A percentile compares a stretch with the other conserved stretches of the same genome.
Evolutionary conservation across 1,140 invertebrate species (phyloP).

Genomic region (Palaemon carinicauda): DNA sequence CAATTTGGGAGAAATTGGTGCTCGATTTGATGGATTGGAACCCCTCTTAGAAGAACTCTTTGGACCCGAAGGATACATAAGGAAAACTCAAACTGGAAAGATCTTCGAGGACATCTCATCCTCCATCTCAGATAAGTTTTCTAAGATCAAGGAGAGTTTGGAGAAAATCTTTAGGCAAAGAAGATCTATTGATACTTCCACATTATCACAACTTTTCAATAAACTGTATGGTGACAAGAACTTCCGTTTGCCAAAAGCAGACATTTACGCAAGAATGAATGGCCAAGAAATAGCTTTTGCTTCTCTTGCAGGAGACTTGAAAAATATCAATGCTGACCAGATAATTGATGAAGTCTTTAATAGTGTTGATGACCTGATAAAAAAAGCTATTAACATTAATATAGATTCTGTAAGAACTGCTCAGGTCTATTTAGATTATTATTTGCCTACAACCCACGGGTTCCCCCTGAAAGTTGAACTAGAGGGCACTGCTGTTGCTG

Average conservation of each 20-base stretch:
- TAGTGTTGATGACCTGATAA: no score
- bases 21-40: constrained; percentile 24
- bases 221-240: background rate
- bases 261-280: constrained; percentile 16
- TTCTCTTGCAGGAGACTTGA: background rate
- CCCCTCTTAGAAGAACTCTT: background rate
- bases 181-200: background rate
- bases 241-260: background rate
- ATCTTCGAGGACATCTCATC: background rate
- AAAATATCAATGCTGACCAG: background rate
- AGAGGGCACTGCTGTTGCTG: no score
- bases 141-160: background rate
- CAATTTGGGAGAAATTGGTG: constrained; percentile 28
- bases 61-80: constrained; percentile 22
- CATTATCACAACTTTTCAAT: background rate
- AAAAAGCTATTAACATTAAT: no score
- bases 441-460: no score
- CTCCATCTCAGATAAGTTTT: background rate
- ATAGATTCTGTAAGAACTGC: no score
- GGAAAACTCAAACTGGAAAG: background rate
- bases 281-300: constrained; percentile 32
- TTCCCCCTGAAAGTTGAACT: no score
- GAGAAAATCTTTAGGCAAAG: background rate
- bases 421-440: no score
- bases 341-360: background rate